These are phyloP conservation scores for Epinephelus malabaricus DNA, from an alignment of 2,797 vertebrate genomes.

Conservation along the genomic window DNA sequence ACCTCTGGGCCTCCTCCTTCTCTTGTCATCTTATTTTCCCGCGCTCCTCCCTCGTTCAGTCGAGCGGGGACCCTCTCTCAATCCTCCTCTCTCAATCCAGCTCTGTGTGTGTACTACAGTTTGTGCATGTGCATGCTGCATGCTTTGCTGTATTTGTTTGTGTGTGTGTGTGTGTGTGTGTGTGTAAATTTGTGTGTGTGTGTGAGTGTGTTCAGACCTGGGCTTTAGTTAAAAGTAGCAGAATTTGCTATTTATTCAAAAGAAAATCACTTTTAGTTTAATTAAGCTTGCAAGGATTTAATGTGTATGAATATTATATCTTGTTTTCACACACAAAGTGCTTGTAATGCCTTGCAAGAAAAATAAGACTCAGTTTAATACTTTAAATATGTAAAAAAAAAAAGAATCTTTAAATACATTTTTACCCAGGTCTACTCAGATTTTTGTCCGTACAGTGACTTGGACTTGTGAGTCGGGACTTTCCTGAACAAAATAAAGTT, in stretches of 20 bases:
- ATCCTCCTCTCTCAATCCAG: slow-evolving; percentile 80
- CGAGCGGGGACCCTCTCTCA: slow-evolving; percentile 72
- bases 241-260: slow-evolving; percentile 12
- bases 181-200: slow-evolving; percentile 2
- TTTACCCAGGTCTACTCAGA: slow-evolving; percentile 4
- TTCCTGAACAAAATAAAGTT: slow-evolving; percentile 32
- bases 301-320: slow-evolving; percentile 24
- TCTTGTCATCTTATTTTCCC: slow-evolving; percentile 84
- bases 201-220: slow-evolving; percentile 37
- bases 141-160: slow-evolving; percentile 61
- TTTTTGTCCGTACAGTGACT: slow-evolving; percentile 30
- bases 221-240: slow-evolving; percentile 4
- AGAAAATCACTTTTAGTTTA: background rate
- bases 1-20: slow-evolving; percentile 88
- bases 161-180: slow-evolving; percentile 29
- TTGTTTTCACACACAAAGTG: background rate
- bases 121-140: slow-evolving; percentile 80
- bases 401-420: background rate
- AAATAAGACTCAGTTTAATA: background rate
- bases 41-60: slow-evolving; percentile 79
- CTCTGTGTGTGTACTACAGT: slow-evolving; percentile 80
- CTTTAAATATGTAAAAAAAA: background rate
- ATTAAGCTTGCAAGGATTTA: slow-evolving; percentile 26
- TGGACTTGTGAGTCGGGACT: slow-evolving; percentile 23
- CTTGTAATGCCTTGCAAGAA: slow-evolving; percentile 19